Evolutionary conservation across 1,140 invertebrate genomes (phyloP), one percentile per base, ranked within the genome.

Genomic region (Rhizoglyphus robini): DNA sequence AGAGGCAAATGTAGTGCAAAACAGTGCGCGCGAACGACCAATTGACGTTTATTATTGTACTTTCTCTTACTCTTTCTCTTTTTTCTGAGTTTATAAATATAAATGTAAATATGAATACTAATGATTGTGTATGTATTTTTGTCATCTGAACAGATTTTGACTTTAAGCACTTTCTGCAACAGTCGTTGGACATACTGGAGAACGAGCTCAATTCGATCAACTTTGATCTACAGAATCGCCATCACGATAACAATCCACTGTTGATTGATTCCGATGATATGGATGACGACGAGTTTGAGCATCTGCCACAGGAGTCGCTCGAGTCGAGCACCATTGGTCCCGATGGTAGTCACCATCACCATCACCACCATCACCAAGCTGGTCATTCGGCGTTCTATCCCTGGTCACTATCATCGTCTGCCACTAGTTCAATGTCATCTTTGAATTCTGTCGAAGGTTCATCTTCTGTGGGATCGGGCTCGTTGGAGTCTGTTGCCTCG

Each of bases 161-260:
- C 20, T 54, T 54, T 32, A 5, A 20, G 20, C 8, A 8, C 23
- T 54, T 8, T 54, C 51, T 54, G 8, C 51, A 54, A 32, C 51
- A 54, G 20, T 54, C 51, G 51, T 5, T 54, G 31, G 51, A 25
- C 8, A 54, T 54, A 11, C 8, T 54, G 8, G 51, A 54, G 8
- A 8, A 23, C 23, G 51, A 54, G 51, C 20, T 54, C 8, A 54
- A 54, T 32, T 54, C 51, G 51, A 54, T 54, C 31, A 54, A 54
- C 51, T 54, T 54, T 54, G 51, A 54, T 54, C 51, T 54, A 8
- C 51, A 27, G 51, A 54, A 54, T 20, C 51, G 20, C 8, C 51
- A 54, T 11, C 8, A 54, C 23, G 51, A 54, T 27, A 5, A 54
- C 23, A 23, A 54, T 32, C 51, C 31, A 54, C 20, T 54, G 51